Evolutionary conservation across 2,797 vertebrate genomes (phyloP), one percentile per base, ranked within the genome.

Genomic region (Gallinago stenura): DNA sequence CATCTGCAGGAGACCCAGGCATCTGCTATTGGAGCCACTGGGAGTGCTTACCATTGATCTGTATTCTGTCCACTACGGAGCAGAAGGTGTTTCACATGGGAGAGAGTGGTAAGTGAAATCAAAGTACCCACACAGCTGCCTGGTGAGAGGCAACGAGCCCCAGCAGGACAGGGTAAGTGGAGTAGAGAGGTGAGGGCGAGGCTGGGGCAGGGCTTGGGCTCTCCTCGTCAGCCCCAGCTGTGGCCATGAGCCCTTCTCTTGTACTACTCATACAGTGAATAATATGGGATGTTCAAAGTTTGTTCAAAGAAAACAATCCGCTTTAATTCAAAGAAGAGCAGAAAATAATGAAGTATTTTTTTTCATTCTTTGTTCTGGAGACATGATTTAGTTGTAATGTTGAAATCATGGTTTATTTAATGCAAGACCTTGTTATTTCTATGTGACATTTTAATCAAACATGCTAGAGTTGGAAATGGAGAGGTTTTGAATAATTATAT

Each of bases 371-470:
- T 76, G 26, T 69, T 82, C 62, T 92, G 50, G 6, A 92, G 35
- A 33, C 9, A 60, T 31, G 31, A 41, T 92, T 91, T 86, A 14
- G 11, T 73, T 90, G 35, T 80, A 62, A 56, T 88, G 68, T 20
- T 81, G 51, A 91, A 87, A 86, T 76, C 9, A 46, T 68, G 20
- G 19, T 82, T 92, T 73, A 62, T 79, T 94, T 84, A 80, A 85
- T 71, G 43, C 14, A 80, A 37, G 53, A 68, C 25, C 39, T 82
- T 58, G 17, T 86, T 88, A 77, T 87, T 95, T 95, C 45, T 70
- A 53, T 4, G 7, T 95, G 92, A 75, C 54, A 80, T 68, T 91
- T 96, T 95, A 95, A 95, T 95, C 79, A 94, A 87, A 81, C 30
- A 26, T 33, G 30, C 50, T 93, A 46, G 72, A 87, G 60, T 26